Evolutionary conservation across 2,797 vertebrate species (phyloP), one percentile per base, ranked within the genome.

Genomic region (Apodemus agrarius): DNA sequence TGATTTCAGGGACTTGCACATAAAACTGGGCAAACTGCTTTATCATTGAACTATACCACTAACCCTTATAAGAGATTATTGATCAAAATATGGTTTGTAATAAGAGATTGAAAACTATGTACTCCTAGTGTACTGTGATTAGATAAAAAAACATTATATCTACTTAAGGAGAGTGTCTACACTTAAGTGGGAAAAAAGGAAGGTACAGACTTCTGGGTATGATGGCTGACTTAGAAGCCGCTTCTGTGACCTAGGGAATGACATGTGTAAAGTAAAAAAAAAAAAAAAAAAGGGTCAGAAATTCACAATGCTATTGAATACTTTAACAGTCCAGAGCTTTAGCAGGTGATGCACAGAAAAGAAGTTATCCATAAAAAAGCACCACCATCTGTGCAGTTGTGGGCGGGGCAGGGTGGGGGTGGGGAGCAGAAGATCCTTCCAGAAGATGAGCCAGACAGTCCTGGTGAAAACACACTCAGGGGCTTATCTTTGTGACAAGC

Each of bases 171-270:
- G 34, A 96, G 46, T 79, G 31, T 83, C 37, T 90, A 19, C 17
- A 89, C 89, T 40, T 92, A 89, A 90, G 49, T 52, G 63, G 21
- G 49, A 81, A 84, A 90, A 93, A 87, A 54, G 13, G 43, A 91
- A 88, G 74, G 75, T 59, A 29, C 61, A 92, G 59, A 31, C 40
- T 46, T 61, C n/a, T 83, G 81, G 24, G 22, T 61, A 40, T 5
- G n/a, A 83, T 40, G n/a, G 14, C 13, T 61, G 67, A n/a, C 67
- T 69, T 69, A 69, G 67, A 17, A 69, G 67, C 14, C n/a, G 57
- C 37, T 21, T 40, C 13, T 83, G 54, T 61, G n/a, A 59, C 37
- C 57, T 40, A 54, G 24, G 29, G 24, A 61, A 82, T 69, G 34
- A 69, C 67, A 19, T n/a, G 31, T 67, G 65, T 67, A 57, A 8